Evolutionary conservation across 2,888 invertebrate species (phyloP), one percentile per base, ranked within the genome.

Genomic region (Volucella inanis): DNA sequence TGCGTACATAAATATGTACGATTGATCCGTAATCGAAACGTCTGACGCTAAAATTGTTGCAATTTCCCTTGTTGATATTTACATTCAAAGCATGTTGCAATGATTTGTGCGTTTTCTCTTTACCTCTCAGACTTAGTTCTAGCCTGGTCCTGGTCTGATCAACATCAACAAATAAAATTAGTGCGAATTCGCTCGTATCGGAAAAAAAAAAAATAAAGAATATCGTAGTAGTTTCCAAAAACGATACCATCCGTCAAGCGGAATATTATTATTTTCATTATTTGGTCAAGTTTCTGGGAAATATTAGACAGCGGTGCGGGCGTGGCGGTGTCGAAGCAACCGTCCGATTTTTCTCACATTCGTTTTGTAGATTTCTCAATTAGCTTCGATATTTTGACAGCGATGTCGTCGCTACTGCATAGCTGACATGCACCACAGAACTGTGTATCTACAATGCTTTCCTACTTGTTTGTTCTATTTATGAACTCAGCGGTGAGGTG

Each of bases 311-410:
- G 6, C 31, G 31, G 31, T 6, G 6, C 31, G 31, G 31, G 18
- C 8, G 38, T 47, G 15, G 38, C 14, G 15, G 31, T 10, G 8
- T 12, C 52, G 14, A 22, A 11, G 8, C 6, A 49, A 14, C 18
- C 4, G 45, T 54, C 62, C 57, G 14, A 18, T 45, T 43, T 31
- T 11, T 65, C n/a, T 45, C 39, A 11, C 50, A 47, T 64, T 79
- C 39, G 18, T 65, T 71, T 65, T 55, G 62, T 57, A 61, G 12
- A 77, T 77, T 72, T 77, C 72, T 67, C 77, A 77, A 75, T 82
- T 77, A 67, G 67, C 62, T 82, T 62, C 62, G 72, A 77, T 77
- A 72, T 77, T 82, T 82, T 72, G 82, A 77, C 82, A 77, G 61
- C 49, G 43, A 39, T 67, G 54, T 77, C 50, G 50, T 50, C 38